phyloP scores from a whole-genome alignment of 35 echinoderm and acorn worm genomes.

The Stichopus chloronotus region DNA sequence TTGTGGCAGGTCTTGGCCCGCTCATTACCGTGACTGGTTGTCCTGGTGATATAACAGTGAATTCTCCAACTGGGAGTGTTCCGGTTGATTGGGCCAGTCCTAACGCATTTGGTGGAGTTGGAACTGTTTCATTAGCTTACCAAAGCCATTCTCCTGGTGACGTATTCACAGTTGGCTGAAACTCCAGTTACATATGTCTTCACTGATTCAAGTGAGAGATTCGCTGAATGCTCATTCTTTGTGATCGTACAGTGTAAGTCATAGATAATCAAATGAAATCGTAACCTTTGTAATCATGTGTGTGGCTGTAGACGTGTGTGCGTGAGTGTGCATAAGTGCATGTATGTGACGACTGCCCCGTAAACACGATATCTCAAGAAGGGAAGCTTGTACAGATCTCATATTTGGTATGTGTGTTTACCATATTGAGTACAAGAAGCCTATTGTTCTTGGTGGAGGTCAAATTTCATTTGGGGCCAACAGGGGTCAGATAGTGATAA shows the following conservation, averaged over 20 bases:
- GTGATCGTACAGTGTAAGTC: conserved; percentile 60
- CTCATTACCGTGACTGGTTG: conserved; percentile 3
- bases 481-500: too few relatives aligned
- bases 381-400: too few relatives aligned
- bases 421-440: too few relatives aligned
- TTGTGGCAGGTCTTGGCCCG: not conserved
- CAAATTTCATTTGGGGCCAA: too few relatives aligned
- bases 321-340: too few relatives aligned
- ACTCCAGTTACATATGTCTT: conserved; percentile 58
- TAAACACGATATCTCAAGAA: too few relatives aligned
- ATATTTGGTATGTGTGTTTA: too few relatives aligned
- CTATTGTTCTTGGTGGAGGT: too few relatives aligned
- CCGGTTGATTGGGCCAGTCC: conserved; percentile 62
- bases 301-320: too few relatives aligned
- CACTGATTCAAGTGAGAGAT: conserved; percentile 36
- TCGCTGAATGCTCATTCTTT: conserved; percentile 47
- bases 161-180: conserved; percentile 33
- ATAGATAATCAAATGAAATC: too few relatives aligned
- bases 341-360: too few relatives aligned
- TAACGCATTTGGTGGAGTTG: conserved; percentile 57
- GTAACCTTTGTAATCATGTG: too few relatives aligned
- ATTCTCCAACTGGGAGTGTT: not conserved
- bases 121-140: not conserved
- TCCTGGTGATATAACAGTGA: not conserved
- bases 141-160: conserved; percentile 27